Conservation (phyloP, 2,113 vertebrate species). For the Chloropsis cyanopogon region DNA sequence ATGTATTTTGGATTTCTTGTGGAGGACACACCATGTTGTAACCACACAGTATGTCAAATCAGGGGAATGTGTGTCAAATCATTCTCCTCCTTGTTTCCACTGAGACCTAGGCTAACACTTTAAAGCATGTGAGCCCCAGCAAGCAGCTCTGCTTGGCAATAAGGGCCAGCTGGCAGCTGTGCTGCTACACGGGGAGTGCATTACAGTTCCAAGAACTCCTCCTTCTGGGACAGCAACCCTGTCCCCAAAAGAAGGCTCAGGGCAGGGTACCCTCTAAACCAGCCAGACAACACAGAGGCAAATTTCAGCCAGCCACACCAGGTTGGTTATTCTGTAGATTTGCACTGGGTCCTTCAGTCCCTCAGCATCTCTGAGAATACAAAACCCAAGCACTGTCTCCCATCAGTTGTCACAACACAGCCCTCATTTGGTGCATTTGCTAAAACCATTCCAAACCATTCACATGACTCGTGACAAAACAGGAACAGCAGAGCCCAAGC, state of each 20-base stretch:
- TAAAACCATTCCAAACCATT: background rate
- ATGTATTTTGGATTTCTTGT: background rate
- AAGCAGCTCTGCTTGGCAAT: background rate
- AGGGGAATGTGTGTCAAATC: background rate
- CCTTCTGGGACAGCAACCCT: background rate
- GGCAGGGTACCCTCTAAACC: background rate
- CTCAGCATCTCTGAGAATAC: background rate
- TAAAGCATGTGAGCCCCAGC: background rate
- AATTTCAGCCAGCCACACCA: background rate
- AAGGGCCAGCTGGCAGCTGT: background rate
- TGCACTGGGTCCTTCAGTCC: background rate
- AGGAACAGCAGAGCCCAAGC: background rate
- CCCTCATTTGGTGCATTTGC: background rate
- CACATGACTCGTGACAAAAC: background rate
- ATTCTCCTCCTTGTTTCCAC: background rate
- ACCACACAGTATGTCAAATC: background rate
- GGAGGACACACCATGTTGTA: background rate
- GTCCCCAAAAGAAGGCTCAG: background rate
- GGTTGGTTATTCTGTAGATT: background rate
- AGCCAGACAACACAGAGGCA: background rate
- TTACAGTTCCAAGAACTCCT: background rate
- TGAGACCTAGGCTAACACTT: background rate
- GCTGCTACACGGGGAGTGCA: accelerated
- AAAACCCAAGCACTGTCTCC: background rate
- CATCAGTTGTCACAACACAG: background rate